Conservation (phyloP, 2,113 vertebrate genomes). For the Istiophorus platypterus region DNA sequence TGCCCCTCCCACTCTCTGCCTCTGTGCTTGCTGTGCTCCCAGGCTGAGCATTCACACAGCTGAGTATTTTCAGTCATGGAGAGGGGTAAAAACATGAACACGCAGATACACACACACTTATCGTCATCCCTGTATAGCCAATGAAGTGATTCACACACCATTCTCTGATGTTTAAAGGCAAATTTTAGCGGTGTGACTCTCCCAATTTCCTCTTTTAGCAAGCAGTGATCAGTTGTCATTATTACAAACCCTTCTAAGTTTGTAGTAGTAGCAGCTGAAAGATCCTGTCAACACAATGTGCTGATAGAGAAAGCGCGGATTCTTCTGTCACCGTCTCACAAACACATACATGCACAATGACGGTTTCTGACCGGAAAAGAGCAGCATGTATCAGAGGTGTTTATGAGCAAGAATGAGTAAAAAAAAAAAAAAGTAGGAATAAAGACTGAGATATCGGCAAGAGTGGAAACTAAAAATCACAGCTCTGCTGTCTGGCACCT, state of each 20-base stretch:
- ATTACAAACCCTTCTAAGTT: slow-evolving; percentile 19
- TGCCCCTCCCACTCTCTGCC: slow-evolving; percentile 76
- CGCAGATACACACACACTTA: slow-evolving; percentile 1
- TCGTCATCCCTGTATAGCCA: slow-evolving; percentile 6
- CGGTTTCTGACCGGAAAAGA: slow-evolving; percentile 4
- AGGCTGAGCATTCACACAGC: slow-evolving; percentile 51
- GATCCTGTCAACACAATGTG: slow-evolving; percentile 44
- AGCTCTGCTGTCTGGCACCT: slow-evolving; percentile 32
- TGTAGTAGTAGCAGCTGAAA: slow-evolving; percentile 43
- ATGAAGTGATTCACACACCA: slow-evolving; percentile 1
- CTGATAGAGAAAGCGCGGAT: slow-evolving; percentile 32
- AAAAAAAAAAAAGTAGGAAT: slow-evolving; percentile 18
- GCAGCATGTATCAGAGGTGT: slow-evolving; percentile 8
- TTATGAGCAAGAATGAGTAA: slow-evolving; percentile 14
- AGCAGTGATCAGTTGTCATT: slow-evolving; percentile 28
- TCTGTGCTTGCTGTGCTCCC: slow-evolving; percentile 58
- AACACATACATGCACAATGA: slow-evolving; percentile 15
- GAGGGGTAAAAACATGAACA: slow-evolving; percentile 1
- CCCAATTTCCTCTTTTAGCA: neutral
- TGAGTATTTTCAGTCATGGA: slow-evolving; percentile 43
- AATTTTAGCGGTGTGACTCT: neutral
- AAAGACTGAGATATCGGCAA: slow-evolving; percentile 22
- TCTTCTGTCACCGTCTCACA: neutral
- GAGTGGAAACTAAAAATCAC: slow-evolving; percentile 31
- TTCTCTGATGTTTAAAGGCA: neutral